Base-by-base conservation (phyloP, 2,113 vertebrate species). In the Eulacestoma nigropectus region DNA sequence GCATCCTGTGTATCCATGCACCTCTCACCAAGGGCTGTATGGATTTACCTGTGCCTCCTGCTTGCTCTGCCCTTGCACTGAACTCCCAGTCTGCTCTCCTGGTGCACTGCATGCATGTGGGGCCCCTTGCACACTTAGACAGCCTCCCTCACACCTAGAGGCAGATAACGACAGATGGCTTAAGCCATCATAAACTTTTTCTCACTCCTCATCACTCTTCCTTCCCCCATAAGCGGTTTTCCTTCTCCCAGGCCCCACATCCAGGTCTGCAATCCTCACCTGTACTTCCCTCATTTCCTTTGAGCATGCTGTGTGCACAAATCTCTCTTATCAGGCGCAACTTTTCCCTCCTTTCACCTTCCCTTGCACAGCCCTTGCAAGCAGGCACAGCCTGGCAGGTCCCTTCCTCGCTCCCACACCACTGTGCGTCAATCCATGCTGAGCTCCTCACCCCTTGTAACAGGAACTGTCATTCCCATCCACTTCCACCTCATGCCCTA, bases 161-260 rank as follows among this genome's bases (percentile, higher is more conserved):
- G 37, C 59, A 74, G 56, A 64, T 73, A 89, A 76, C 12, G 5
- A 64, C 55, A 30, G 4, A 70, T 10, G 20, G 35, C 47, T 82
- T 82, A 70, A 79, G 57, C n/a, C 6, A 2, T 74, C 47, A 64
- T 41, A 69, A 84, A 64, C 27, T 49, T 63, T 68, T 76, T 70
- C 39, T 37, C 69, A 47, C 73, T 92, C 84, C 57, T 95, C 87
- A 88, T 83, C 82, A 70, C 25, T 92, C 59, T 79, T 85, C 32
- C 62, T 70, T 91, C 52, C 19, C 27, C 27, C 33, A 33, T 30
- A 67, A 85, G 42, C 2, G 4, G 14, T 53, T 82, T 73, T 91
- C n/a, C 53, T 64, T 93, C 49, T 89, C 50, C 30, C 53, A 73
- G 67, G 29, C 55, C 68, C 72, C 72, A 84, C 22, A 52, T 8